Percentiles rank a stretch among this genome's conserved stretches.
phyloP scores from a whole-genome alignment of 2,888 invertebrate genomes.

The Lasioglossum vierecki region DNA sequence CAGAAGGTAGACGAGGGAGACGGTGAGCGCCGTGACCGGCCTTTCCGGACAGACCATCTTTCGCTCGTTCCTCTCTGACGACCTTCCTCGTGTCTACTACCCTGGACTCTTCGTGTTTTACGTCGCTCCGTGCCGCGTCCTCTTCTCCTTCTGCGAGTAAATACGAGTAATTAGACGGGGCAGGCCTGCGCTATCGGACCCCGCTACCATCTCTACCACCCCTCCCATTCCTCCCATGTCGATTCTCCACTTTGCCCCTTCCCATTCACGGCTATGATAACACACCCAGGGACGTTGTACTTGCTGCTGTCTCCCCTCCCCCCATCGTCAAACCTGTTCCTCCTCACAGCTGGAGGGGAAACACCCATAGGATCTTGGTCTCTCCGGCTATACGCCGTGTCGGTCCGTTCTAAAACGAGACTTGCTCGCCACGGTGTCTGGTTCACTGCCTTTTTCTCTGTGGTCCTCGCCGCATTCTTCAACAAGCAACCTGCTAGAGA shows the following conservation, averaged over 20 bases:
- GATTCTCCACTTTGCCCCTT: not conserved
- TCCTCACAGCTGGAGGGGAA: not conserved
- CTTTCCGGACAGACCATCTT: conserved; percentile 73
- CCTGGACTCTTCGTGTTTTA: conserved; percentile 58
- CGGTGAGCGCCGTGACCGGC: conserved; percentile 70
- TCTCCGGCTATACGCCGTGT: conserved; percentile 12
- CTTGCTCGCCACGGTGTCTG: not conserved
- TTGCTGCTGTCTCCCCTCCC: not conserved
- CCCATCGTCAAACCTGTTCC: not conserved
- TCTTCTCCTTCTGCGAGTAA: conserved; percentile 77
- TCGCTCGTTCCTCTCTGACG: conserved; percentile 63
- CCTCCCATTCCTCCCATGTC: not conserved
- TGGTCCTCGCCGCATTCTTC: not conserved
- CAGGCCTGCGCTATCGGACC: conserved; percentile 73
- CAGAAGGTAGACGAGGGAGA: conserved; percentile 78
- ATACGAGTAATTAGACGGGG: conserved; percentile 79
- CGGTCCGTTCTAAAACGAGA: conserved; percentile 25
- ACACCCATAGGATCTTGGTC: not conserved
- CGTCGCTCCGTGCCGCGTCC: conserved; percentile 60
- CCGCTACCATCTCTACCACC: conserved; percentile 37
- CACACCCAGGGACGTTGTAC: conserved; percentile 37
- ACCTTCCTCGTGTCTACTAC: conserved; percentile 66
- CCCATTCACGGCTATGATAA: conserved; percentile 19
- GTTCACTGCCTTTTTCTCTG: not conserved
- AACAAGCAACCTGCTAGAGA: not conserved